Evolutionary conservation across 1,140 invertebrate species (phyloP), one percentile per base, ranked within the genome.

Genomic region (Probaryconus sp.): DNA sequence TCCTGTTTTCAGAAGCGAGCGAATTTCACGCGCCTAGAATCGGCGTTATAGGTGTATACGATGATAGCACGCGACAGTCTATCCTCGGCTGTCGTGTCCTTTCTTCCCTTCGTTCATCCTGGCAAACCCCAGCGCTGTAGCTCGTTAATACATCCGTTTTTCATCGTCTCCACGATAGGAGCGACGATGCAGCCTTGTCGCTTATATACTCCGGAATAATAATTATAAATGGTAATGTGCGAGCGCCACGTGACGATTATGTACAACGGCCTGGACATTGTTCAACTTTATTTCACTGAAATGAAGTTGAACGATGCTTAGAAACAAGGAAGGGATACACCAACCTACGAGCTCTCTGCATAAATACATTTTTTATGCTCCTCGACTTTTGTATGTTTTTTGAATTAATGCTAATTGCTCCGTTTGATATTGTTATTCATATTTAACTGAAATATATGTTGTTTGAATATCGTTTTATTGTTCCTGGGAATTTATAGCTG

Each of bases 61-160:
- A 60, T 63, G 69, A 76, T 48, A 63, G 51, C 74, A 74, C 69
- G 74, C 70, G 71, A 77, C 69, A 76, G 61, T 78, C 76, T 72
- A 79, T 83, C 79, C 80, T 79, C 60, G 65, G 55, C 48, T 69
- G 61, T 80, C 78, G 76, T 81, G 70, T 79, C 53, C 71, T 79
- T 69, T 78, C 77, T 70, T 53, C 47, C 38, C 80, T 77, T 71
- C 79, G 71, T 43, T 53, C 80, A 73, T 78, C 79, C 78, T 61
- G 47, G 43, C 37, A 38, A 45, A 64, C 78, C 69, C 64, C 53
- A 51, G 20, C 38, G 17, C 48, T n/a, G 43, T 28, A 63, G 17
- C 63, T 67, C 65, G 61, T 83, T 81, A 81, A 81, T 78, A 69
- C 73, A 53, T 81, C 77, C 74, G 60, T 80, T 81, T 81, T 78